Base-by-base conservation (phyloP, 2,888 invertebrate species). In the Heliconius cydno region DNA sequence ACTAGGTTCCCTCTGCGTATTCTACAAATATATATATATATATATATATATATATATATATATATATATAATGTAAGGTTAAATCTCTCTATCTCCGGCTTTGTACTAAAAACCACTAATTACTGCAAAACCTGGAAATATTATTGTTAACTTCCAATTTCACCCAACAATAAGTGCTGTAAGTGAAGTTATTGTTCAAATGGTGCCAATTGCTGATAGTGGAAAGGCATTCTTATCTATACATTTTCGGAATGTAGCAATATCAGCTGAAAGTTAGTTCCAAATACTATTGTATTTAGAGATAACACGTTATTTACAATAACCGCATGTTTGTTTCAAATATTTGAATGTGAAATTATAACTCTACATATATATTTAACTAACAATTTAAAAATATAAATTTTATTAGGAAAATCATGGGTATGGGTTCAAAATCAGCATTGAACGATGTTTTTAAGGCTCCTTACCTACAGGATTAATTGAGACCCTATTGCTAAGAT, bases 151-250 rank as follows among this genome's bases (percentile, higher is more conserved):
- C 34, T 34, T 71, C 19, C 71, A 52, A 52, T 46, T 72, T 30
- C 22, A 30, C 12, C 19, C 28, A 72, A 41, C 22, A 52, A 30
- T 72, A 52, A 52, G 28, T 12, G 6, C 9, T 52, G 25, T 19
- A 52, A 22, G 25, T 12, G 6, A 52, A 52, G 12, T 28, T 30
- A 72, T 46, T 52, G 15, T 52, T 30, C 22, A 30, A 30, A 72
- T 71, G 25, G 28, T 46, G 46, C 28, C 28, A 85, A 85, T 86
- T 82, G 77, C 81, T 76, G 84, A 84, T 87, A 77, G 46, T 63
- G 87, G 87, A 86, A 83, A 89, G 87, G 25, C 22, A 19, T 57
- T 38, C 73, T 78, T 78, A 74, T 67, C 65, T 52, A 13, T 34
- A 60, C 38, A 74, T 66, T 74, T 74, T 73, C 67, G n/a, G 41